Percentiles rank a stretch among this genome's conserved stretches.
Conservation (phyloP, 2,797 vertebrate species). For the Masticophis lateralis region DNA sequence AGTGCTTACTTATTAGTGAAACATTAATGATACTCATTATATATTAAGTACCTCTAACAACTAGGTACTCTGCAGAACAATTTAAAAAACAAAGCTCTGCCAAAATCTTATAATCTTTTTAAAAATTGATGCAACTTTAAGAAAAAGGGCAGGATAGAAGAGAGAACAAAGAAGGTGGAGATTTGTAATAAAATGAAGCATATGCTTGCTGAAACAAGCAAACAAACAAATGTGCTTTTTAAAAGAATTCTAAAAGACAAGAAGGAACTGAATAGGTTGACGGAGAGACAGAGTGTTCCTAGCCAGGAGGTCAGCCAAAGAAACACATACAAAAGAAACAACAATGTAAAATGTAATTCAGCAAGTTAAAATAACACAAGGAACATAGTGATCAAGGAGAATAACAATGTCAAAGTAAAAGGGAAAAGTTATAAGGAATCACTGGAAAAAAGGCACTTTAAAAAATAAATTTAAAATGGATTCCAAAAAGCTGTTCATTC, state of each 20-base stretch:
- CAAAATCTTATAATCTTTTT: background rate
- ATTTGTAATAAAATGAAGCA: background rate
- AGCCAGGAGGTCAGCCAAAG: background rate
- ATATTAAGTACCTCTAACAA: background rate
- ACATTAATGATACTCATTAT: background rate
- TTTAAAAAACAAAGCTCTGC: background rate
- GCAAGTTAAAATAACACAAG: background rate
- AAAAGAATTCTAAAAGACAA: background rate
- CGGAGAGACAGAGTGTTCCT: background rate
- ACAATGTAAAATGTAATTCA: background rate
- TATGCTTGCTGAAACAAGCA: background rate
- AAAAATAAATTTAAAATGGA: background rate
- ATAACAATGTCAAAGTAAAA: background rate
- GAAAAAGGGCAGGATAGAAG: background rate
- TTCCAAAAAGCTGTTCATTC: conserved; percentile 6
- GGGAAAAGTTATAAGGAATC: background rate
- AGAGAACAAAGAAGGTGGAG: background rate
- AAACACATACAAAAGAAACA: background rate
- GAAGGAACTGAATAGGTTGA: background rate
- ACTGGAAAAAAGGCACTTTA: background rate
- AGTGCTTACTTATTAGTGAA: background rate
- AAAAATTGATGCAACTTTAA: background rate
- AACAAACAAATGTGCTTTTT: background rate
- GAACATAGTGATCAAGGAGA: background rate
- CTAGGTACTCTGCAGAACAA: background rate